Base-by-base conservation (phyloP, 1,140 invertebrate genomes). In the Atta colombica region DNA sequence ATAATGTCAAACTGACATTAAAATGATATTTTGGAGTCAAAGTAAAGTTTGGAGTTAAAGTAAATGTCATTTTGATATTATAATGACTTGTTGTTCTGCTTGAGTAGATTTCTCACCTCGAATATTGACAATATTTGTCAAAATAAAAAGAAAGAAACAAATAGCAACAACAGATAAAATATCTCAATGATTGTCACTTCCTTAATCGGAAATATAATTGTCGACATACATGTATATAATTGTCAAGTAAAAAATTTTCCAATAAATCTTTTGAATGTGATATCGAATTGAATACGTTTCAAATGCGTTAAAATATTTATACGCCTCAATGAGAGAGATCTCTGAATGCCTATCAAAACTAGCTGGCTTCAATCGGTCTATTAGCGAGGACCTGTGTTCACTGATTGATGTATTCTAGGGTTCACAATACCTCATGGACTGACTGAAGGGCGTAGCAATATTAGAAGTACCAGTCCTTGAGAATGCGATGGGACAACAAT, bases 351-450 rank as follows among this genome's bases (percentile, higher is more conserved):
- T 78, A 60, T 84, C 81, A 61, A 75, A 75, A 18, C 53, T 21
- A 25, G 60, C 7, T 18, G n/a, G 18, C 51, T 63, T 84, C 77
- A 89, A 55, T 81, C 35, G 75, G 39, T 53, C 86, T 65, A 89
- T 63, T 85, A 81, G 60, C 18, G 18, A 68, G 63, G 49, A 51
- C 10, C 7, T n/a, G 68, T 58, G 35, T 25, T 58, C 53, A 31
- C 28, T 82, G 80, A 82, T 74, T 82, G 39, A 82, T 39, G 55
- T 18, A 82, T 82, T 82, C 80, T 60, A 8, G 39, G 4, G 45
- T 74, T 49, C 3, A 82, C 68, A 82, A 74, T 82, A 53, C 61
- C 45, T 35, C n/a, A 39, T 14, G 18, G 53, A 25, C 31, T 82
- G 66, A 16, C 12, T 18, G 39, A 74, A 72, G 68, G 68, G 39